phyloP scores from a whole-genome alignment of 2,113 vertebrate species.

The Callocephalon fimbriatum region DNA sequence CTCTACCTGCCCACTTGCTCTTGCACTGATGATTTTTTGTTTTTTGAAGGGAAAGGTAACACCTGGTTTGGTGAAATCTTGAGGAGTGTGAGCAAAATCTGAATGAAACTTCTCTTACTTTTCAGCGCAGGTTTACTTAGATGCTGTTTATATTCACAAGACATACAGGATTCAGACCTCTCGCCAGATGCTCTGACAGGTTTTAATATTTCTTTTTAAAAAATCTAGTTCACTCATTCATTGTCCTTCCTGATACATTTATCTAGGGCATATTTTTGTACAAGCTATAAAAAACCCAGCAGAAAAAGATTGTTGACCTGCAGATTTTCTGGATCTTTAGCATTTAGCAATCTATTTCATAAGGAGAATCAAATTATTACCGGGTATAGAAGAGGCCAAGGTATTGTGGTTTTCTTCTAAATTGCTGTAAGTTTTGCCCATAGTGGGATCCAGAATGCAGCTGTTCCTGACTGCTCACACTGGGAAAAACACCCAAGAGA shows the following conservation, averaged over 20 bases:
- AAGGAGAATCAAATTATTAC: neutral
- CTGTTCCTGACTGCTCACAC: neutral
- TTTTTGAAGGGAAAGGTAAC: neutral
- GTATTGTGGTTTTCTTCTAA: neutral
- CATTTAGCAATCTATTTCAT: neutral
- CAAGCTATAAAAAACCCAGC: neutral
- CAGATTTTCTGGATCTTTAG: neutral
- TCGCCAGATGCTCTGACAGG: neutral
- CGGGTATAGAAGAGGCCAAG: neutral
- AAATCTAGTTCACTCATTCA: neutral
- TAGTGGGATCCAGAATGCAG: neutral
- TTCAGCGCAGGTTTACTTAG: neutral
- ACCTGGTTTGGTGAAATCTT: neutral
- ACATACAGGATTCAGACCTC: neutral
- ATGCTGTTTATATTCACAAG: neutral
- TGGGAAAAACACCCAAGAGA: neutral
- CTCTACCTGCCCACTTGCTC: neutral
- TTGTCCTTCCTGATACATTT: neutral
- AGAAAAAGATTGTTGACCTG: neutral
- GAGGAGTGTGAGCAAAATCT: neutral
- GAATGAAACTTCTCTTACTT: neutral
- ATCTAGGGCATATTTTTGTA: neutral
- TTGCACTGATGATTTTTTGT: neutral
- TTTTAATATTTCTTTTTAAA: constrained; percentile 3
- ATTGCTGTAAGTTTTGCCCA: neutral